Conservation (phyloP, 2,113 vertebrate genomes). For the Tauraco erythrolophus region DNA sequence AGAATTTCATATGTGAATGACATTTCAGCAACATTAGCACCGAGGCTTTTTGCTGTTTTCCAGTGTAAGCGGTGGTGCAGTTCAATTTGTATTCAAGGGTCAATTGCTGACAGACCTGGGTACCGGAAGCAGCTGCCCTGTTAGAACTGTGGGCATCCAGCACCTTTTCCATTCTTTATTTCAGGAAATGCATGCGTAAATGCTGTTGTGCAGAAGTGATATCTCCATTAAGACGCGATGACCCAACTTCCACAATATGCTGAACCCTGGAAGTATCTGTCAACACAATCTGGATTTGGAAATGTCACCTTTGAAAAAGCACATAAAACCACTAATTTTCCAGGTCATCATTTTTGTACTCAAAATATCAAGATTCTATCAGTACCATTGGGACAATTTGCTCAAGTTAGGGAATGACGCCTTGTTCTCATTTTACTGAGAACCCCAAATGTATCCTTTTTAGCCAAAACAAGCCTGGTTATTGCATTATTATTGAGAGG, state of each 20-base stretch:
- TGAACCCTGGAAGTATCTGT: neutral
- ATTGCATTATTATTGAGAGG: neutral
- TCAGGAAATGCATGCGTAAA: accelerated
- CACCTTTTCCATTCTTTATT: neutral
- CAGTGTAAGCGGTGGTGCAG: neutral
- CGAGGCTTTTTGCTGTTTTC: neutral
- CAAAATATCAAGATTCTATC: neutral
- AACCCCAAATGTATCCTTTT: neutral
- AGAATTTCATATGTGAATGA: neutral
- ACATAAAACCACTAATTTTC: neutral
- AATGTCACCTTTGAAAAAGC: neutral
- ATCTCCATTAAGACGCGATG: neutral
- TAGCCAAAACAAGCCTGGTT: neutral
- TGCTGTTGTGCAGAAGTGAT: neutral
- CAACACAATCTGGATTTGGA: neutral
- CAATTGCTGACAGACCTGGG: neutral
- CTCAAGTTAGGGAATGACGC: neutral
- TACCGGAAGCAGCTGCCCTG: neutral
- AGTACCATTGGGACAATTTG: neutral
- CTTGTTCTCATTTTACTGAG: neutral
- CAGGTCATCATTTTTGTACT: neutral
- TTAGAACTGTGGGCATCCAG: neutral
- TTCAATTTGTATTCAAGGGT: neutral
- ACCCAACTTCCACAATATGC: neutral
- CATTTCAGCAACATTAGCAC: neutral